Evolutionary conservation across 2,113 vertebrate genomes (phyloP).

Genomic region (Pycnonotus jocosus): DNA sequence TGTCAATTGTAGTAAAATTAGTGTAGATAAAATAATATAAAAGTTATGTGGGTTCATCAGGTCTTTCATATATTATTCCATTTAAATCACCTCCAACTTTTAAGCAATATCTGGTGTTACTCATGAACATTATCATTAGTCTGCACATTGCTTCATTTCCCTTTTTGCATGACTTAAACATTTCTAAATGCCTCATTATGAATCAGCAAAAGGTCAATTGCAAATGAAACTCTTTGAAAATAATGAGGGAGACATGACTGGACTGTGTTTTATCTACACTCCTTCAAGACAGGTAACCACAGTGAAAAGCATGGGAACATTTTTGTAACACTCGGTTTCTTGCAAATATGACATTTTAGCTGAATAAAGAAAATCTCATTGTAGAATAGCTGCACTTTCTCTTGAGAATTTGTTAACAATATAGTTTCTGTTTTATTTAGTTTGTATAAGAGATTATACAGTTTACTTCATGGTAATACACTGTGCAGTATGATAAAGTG

Average conservation of each 20-base stretch:
- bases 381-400: background rate
- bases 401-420: background rate
- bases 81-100: background rate
- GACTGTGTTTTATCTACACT: background rate
- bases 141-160: background rate
- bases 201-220: slow-evolving; percentile 38
- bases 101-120: background rate
- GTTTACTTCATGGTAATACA: background rate
- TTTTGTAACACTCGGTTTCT: background rate
- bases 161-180: background rate
- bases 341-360: slow-evolving; percentile 8
- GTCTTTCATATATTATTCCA: background rate
- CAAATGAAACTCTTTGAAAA: slow-evolving; percentile 14
- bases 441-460: background rate
- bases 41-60: background rate
- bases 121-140: background rate
- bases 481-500: background rate
- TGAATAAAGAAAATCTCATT: background rate
- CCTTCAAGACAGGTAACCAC: background rate
- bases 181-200: slow-evolving; percentile 22
- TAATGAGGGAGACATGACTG: background rate
- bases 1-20: background rate
- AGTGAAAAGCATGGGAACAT: background rate
- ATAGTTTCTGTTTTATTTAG: background rate
- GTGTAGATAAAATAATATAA: background rate